A percentile compares a stretch with the other conserved stretches of the same genome.
phyloP scores from a whole-genome alignment of 2,888 invertebrate genomes.

The Diachrysia chrysitis region DNA sequence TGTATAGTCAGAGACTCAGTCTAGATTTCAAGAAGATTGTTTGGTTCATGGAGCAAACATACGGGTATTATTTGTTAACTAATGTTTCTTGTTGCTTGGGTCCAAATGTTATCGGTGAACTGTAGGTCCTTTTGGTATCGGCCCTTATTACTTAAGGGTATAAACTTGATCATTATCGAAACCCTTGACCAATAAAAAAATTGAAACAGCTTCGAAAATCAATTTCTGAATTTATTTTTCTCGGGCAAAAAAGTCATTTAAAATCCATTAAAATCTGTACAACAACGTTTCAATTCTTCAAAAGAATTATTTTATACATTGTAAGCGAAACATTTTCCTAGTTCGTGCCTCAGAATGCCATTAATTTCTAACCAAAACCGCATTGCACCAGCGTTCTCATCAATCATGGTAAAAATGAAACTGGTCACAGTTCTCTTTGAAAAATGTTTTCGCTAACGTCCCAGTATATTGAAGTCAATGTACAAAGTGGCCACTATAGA shows the following conservation, averaged over 20 bases:
- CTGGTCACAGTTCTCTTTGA: constrained; percentile 44
- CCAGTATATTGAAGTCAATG: constrained; percentile 67
- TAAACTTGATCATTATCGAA: too few species aligned
- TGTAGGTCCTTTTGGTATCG: neutral
- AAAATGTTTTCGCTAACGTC: constrained; percentile 56
- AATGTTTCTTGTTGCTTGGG: neutral
- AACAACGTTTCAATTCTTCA: neutral
- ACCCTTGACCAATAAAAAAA: too few species aligned
- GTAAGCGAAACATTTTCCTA: neutral
- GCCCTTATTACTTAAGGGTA: neutral
- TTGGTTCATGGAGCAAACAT: neutral
- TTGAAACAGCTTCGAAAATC: neutral
- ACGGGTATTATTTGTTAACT: neutral
- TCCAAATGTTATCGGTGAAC: neutral
- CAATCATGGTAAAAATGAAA: constrained; percentile 52
- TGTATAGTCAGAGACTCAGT: constrained; percentile 1
- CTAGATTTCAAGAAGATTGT: constrained; percentile 11
- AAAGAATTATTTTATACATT: neutral
- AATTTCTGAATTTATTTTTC: neutral
- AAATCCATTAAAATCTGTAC: neutral
- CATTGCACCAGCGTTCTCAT: constrained; percentile 52
- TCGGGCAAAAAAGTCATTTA: neutral
- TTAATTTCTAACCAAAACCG: constrained; percentile 31
- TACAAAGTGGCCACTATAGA: constrained; percentile 70
- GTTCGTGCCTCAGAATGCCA: constrained; percentile 8